A percentile compares a stretch with the other conserved stretches of the same genome.
Conservation (phyloP, 2,888 invertebrate genomes). For the Meta bourneti region DNA sequence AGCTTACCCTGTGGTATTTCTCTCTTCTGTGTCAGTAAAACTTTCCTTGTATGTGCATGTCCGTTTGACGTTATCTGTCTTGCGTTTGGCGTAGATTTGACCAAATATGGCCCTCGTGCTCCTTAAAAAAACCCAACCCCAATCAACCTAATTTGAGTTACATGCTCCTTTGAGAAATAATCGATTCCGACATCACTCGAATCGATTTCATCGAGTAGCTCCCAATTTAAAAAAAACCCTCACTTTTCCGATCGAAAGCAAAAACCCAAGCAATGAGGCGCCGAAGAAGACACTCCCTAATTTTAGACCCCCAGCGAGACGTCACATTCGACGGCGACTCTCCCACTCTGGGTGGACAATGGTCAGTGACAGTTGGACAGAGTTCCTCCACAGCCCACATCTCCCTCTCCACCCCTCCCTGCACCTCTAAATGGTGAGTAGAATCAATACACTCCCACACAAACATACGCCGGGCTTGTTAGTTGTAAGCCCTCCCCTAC, state of each 20-base stretch:
- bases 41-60: too few species aligned
- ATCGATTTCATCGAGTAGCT: not conserved
- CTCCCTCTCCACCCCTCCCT: conserved; percentile 16
- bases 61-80: too few species aligned
- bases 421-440: conserved; percentile 65
- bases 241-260: not conserved
- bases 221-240: not conserved
- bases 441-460: conserved; percentile 66
- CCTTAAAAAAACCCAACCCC: too few species aligned
- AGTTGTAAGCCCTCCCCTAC: conserved; percentile 51
- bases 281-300: conserved; percentile 14
- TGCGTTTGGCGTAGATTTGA: too few species aligned
- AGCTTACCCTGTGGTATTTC: too few species aligned
- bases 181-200: too few species aligned
- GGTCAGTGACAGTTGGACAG: conserved; percentile 73
- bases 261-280: conserved; percentile 17
- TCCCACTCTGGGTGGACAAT: conserved; percentile 59
- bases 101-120: too few species aligned
- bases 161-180: not conserved
- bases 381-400: conserved; percentile 12
- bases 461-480: conserved; percentile 71
- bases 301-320: conserved; percentile 8
- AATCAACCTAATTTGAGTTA: not conserved
- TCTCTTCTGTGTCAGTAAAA: too few species aligned
- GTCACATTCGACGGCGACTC: conserved; percentile 53